These are phyloP conservation scores for Caerostris extrusa DNA, from an alignment of 1,140 invertebrate species.

Conservation along the genomic window DNA sequence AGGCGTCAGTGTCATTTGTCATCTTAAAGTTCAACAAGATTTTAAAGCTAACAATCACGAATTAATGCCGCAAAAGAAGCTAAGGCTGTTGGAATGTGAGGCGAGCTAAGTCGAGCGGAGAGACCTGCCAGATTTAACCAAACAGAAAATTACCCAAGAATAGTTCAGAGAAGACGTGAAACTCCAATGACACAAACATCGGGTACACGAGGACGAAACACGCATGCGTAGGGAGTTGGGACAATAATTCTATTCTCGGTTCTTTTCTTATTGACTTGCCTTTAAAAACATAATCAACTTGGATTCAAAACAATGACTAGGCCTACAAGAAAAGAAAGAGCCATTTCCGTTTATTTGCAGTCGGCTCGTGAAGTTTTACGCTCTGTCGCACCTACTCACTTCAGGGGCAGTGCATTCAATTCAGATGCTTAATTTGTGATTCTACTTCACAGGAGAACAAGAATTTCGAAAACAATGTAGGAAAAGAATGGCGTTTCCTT, in stretches of 20 bases:
- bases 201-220: not conserved
- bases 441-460: not conserved
- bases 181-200: not conserved
- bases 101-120: not conserved
- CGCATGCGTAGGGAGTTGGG: not conserved
- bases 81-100: not conserved
- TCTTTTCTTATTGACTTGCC: not conserved
- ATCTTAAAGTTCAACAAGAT: not conserved
- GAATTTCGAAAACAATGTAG: not conserved
- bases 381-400: not conserved
- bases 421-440: not conserved
- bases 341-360: conserved; percentile 23
- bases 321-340: not conserved
- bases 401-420: conserved; percentile 3
- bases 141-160: not conserved
- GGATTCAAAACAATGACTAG: not conserved
- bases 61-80: not conserved
- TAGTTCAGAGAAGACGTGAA: not conserved
- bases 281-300: conserved; percentile 24
- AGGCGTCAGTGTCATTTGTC: not conserved
- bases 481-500: no score
- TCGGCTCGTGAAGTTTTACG: conserved; percentile 26
- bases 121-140: not conserved
- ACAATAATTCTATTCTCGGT: not conserved
- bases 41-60: not conserved